Percentiles rank a stretch among this genome's conserved stretches.
Evolutionary conservation across 2,797 vertebrate genomes (phyloP).

Genomic region (Ara ararauna): DNA sequence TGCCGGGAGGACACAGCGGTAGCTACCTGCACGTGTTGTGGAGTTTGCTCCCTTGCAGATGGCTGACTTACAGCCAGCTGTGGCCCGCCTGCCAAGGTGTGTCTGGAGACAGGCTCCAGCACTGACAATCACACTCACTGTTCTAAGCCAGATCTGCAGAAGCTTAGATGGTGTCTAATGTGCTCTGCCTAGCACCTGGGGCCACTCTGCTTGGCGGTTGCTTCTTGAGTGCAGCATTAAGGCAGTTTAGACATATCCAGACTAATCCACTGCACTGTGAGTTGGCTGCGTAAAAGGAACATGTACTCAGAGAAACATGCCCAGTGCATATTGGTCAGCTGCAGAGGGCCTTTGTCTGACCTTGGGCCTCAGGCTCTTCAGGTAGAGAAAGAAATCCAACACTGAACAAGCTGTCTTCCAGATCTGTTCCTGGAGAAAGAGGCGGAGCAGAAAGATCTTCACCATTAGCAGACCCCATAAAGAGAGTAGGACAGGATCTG

Average conservation of each 20-base stretch:
- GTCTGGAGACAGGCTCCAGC: not conserved
- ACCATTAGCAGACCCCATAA: not conserved
- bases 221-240: not conserved
- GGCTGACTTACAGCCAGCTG: not conserved
- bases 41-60: not conserved
- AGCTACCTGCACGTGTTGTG: not conserved
- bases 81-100: fast-evolving
- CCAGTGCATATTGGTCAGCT: not conserved
- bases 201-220: fast-evolving
- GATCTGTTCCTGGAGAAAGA: not conserved
- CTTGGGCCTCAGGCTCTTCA: not conserved
- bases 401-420: not conserved
- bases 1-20: not conserved
- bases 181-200: not conserved
- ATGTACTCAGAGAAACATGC: not conserved
- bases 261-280: not conserved
- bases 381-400: not conserved
- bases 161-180: fast-evolving
- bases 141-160: not conserved
- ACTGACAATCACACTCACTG: fast-evolving
- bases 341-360: not conserved
- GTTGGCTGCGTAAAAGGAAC: not conserved
- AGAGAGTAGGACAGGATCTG: not conserved
- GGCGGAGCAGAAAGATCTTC: not conserved
- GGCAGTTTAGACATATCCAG: not conserved